phyloP scores from a whole-genome alignment of 2,113 vertebrate genomes.

The Brachyhypopomus occidentalis region DNA sequence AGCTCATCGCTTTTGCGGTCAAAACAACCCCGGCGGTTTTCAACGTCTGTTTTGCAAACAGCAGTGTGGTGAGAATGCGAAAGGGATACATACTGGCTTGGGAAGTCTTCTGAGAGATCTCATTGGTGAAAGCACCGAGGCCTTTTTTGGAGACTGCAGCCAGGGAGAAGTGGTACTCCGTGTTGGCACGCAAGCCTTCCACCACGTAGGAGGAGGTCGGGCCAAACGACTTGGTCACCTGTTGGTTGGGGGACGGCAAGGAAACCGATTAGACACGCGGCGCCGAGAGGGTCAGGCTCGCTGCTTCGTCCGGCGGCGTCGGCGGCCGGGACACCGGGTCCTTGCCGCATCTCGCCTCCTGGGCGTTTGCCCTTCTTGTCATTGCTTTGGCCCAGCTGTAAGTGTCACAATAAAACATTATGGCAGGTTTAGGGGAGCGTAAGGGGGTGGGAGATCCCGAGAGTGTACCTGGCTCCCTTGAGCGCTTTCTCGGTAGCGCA shows the following conservation, averaged over 20 bases:
- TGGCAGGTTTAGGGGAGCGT: not conserved
- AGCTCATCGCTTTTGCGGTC: not conserved
- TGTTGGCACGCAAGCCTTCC: slow-evolving; percentile 90
- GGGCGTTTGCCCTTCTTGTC: not conserved
- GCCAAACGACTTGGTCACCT: slow-evolving; percentile 87
- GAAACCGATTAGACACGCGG: not conserved
- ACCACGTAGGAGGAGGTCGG: slow-evolving; percentile 84
- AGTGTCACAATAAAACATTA: not conserved
- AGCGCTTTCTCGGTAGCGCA: slow-evolving; percentile 83
- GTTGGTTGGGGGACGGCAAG: slow-evolving; percentile 44
- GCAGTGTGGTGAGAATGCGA: slow-evolving; percentile 53
- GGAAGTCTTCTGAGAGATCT: slow-evolving; percentile 90
- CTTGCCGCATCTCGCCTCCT: too few species aligned
- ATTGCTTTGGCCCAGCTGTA: not conserved
- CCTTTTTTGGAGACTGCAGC: slow-evolving; percentile 91
- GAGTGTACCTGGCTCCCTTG: slow-evolving; percentile 79
- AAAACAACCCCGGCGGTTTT: slow-evolving; percentile 34
- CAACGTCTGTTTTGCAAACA: slow-evolving; percentile 10
- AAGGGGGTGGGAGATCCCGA: not conserved
- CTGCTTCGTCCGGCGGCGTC: too few species aligned
- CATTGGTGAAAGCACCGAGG: slow-evolving; percentile 93
- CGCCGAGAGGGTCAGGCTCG: too few species aligned
- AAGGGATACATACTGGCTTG: slow-evolving; percentile 96
- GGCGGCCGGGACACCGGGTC: too few species aligned
- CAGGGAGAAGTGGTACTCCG: slow-evolving; percentile 92